Evolutionary conservation across 2,113 vertebrate genomes (phyloP), one percentile per base, ranked within the genome.

Genomic region (Chaenocephalus aceratus): DNA sequence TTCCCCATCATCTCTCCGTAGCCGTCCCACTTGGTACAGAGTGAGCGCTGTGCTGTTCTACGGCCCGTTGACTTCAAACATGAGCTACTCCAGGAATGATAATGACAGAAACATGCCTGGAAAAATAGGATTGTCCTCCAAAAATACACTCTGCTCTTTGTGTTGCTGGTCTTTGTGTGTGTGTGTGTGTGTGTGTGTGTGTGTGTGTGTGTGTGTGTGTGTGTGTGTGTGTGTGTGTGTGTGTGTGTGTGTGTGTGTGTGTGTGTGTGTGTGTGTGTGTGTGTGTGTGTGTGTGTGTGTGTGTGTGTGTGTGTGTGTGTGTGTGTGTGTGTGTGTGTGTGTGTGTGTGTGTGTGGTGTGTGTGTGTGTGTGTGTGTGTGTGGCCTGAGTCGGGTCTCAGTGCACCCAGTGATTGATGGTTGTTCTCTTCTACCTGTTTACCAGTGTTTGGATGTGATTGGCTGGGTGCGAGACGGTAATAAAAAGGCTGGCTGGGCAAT

Each of bases 81-180:
- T 91, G 86, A 94, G 91, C 91, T 82, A 92, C 91, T 94, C 68
- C 92, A 94, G 91, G 94, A 96, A 96, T 96, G 95, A 95, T 96
- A 93, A 96, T 95, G 95, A 93, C 89, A 95, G 94, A 96, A 96
- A 95, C 95, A 95, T 93, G 90, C 89, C 79, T 93, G 89, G 90
- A 93, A 92, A 93, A 92, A 93, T 84, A 78, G 69, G 80, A 89
- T 84, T 86, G 85, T 88, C 80, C 84, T 86, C 87, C 90, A 90
- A 75, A 85, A 90, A 87, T 90, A 91, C 91, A 91, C 90, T 85
- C 91, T 75, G 54, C 77, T 86, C 87, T 85, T 83, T 86, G 80
- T 85, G 87, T 84, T 91, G 80, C 59, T 78, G 49, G 13, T 68
- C 15, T 6, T 0, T 23, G 73, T 36, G 36, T 36, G 36, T 36